Evolutionary conservation across 2,113 vertebrate genomes (phyloP).

Genomic region (Scopus umbretta): DNA sequence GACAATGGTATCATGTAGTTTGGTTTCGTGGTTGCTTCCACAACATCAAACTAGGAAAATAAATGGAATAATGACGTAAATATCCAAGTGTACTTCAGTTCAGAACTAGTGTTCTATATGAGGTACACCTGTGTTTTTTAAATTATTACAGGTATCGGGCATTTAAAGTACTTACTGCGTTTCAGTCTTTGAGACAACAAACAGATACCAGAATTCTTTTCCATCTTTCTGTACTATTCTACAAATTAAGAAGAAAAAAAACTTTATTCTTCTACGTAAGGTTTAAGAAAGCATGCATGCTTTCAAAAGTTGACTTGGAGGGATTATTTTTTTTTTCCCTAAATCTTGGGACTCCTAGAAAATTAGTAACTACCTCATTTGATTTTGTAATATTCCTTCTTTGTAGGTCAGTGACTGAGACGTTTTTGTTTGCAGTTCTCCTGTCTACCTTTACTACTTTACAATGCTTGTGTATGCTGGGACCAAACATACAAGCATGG

Average conservation of each 20-base stretch:
- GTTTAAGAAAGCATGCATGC: not conserved
- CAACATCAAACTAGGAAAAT: not conserved
- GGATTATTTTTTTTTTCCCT: not conserved
- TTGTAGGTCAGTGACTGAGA: conserved; percentile 86
- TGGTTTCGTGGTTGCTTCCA: not conserved
- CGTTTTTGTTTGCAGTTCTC: conserved; percentile 88
- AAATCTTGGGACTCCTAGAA: not conserved
- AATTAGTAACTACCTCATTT: not conserved
- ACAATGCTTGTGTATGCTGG: conserved; percentile 90
- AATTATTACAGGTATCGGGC: not conserved
- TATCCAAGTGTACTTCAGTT: not conserved
- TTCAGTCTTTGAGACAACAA: not conserved
- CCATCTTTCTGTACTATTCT: not conserved
- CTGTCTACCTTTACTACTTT: conserved; percentile 90
- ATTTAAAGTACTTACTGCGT: not conserved
- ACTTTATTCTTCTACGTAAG: not conserved
- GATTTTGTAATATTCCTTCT: not conserved
- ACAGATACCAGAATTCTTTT: not conserved
- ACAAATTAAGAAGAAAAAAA: not conserved
- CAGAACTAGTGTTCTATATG: not conserved
- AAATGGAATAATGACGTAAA: not conserved
- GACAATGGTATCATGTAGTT: not conserved
- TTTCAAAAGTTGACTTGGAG: not conserved
- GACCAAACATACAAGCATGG: conserved; percentile 93
- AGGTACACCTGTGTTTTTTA: not conserved